phyloP scores from a whole-genome alignment of 2,797 vertebrate species.

The Smutsia gigantea region DNA sequence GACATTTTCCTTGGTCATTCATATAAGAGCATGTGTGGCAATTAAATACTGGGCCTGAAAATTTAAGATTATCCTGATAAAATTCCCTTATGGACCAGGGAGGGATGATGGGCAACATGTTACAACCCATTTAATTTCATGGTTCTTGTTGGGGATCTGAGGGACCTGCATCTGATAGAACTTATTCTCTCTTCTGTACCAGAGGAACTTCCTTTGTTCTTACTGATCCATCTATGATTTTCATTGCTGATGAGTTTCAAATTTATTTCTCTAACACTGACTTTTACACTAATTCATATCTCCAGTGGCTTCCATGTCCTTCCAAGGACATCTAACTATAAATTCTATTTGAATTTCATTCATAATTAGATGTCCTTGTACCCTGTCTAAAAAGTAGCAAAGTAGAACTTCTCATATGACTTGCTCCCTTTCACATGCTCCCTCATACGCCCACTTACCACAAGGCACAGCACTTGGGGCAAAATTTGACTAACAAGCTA shows the following conservation, averaged over 20 bases:
- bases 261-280: neutral
- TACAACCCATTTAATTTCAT: neutral
- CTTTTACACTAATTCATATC: constrained; percentile 6
- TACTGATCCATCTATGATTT: constrained; percentile 15
- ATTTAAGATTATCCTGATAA: constrained; percentile 43
- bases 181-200: neutral
- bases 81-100: neutral
- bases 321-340: too few species aligned
- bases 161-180: neutral
- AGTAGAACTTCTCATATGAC: neutral
- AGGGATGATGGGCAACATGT: neutral
- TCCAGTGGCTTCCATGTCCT: neutral
- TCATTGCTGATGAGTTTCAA: constrained; percentile 20
- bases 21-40: constrained; percentile 73
- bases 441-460: neutral
- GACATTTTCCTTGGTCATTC: constrained; percentile 72
- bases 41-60: constrained; percentile 57
- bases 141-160: neutral
- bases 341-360: neutral
- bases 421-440: neutral
- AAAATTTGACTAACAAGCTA: neutral
- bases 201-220: constrained; percentile 20
- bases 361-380: neutral
- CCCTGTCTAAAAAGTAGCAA: neutral
- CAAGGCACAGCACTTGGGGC: neutral